phyloP scores from a whole-genome alignment of 92 coral and sea anemone genomes.

The Palythoa caribaeorum region DNA sequence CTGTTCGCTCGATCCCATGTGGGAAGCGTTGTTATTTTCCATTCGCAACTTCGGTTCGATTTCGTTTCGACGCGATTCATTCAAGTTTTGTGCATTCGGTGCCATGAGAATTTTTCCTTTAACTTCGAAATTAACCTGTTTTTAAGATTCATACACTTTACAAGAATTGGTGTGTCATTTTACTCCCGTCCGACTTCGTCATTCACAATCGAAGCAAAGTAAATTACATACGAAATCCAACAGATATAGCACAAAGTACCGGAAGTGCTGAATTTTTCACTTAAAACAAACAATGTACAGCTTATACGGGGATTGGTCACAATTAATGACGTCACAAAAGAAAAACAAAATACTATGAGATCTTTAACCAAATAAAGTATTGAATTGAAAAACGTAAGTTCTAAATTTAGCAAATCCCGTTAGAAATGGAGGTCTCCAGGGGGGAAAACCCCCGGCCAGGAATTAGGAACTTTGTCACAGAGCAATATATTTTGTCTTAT shows the following conservation, averaged over 20 bases:
- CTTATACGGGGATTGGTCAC: conserved; percentile 25
- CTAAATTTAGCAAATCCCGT: conserved; percentile 26
- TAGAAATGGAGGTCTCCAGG: neutral
- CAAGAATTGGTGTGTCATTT: neutral
- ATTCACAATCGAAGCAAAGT: conserved; percentile 11
- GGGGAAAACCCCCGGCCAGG: conserved; percentile 43
- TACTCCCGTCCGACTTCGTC: neutral
- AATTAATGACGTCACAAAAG: neutral
- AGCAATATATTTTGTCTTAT: neutral
- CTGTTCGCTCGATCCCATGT: conserved; percentile 47
- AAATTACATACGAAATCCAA: too few species aligned
- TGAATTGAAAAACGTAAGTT: neutral
- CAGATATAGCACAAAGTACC: neutral
- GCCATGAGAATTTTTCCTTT: conserved; percentile 39
- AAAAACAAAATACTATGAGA: neutral
- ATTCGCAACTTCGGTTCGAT: neutral
- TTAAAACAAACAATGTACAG: neutral
- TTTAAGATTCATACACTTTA: neutral
- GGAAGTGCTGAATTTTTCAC: neutral
- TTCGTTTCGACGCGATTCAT: neutral
- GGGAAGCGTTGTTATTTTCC: conserved; percentile 14
- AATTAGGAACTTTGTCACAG: neutral
- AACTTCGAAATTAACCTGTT: neutral
- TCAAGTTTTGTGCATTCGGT: conserved; percentile 28
- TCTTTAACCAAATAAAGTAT: conserved; percentile 25